Base-by-base conservation (phyloP, 1,140 invertebrate species). In the Saccostrea glomerata region DNA sequence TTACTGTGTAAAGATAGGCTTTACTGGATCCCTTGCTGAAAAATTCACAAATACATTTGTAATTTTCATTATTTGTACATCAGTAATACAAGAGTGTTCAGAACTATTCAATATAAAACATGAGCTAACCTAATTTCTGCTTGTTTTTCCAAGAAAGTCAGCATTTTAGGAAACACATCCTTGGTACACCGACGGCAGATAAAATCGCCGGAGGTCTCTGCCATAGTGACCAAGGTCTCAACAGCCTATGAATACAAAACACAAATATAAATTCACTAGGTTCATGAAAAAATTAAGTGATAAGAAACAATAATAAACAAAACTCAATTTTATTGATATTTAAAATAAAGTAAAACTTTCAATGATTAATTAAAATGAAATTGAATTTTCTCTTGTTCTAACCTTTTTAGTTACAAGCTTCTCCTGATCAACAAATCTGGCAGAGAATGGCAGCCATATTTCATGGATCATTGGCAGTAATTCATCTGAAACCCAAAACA, bases 401-500 rank as follows among this genome's bases (percentile, higher is more conserved):
- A 93, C 94, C 91, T 93, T 93, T 20, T 92, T 92, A 23, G 90
- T 91, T 23, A 94, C 92, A 30, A 94, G 36, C 66, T 93, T 93
- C 82, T 94, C 93, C 47, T 91, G 89, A 90, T 94, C 94, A 47
- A 86, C 66, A 90, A 94, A 94, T 85, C 93, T 91, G 17, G 91
- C 88, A 84, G 89, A 86, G 84, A 94, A 94, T 55, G 93, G 89
- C 20, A 89, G 58, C 94, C 94, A 94, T 47, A 94, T 25, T 84
- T 92, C 89, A 88, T 94, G 94, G 11, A 94, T 88, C 77, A 93
- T 60, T 13, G 94, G 94, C 15, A 94, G 89, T 36, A 94, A 88
- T 83, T 92, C 92, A 89, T 93, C 93, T 94, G 89, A 89, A 89
- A 56, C 36, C 30, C 55, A 66, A 70, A 58, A 40, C 54, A 54